A percentile compares a stretch with the other conserved stretches of the same genome.
These are phyloP conservation scores for Bombus cullumanus DNA, from an alignment of 1,140 invertebrate species.

Conservation along the genomic window DNA sequence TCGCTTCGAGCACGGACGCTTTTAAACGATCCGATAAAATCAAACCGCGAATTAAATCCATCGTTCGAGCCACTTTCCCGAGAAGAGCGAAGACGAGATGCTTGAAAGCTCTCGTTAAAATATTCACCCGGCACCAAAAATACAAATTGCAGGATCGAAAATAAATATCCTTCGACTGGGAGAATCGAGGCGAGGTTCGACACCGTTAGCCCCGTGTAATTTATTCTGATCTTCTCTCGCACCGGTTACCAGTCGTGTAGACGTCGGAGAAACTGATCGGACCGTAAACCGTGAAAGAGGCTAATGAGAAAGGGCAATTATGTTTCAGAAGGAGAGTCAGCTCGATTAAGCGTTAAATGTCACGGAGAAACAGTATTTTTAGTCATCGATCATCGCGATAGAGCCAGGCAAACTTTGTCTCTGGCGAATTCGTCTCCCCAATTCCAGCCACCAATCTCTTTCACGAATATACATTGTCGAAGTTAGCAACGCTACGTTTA, in stretches of 20 bases:
- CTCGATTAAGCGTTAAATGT: conserved; percentile 66
- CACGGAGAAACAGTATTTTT: conserved; percentile 60
- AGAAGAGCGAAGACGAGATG: no score
- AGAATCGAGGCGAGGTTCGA: background rate
- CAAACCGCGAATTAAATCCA: background rate
- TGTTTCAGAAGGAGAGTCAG: conserved; percentile 44
- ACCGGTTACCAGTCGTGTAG: conserved; percentile 29
- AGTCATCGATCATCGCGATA: conserved; percentile 39
- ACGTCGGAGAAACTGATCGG: conserved; percentile 31
- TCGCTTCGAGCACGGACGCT: background rate
- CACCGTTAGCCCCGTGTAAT: background rate
- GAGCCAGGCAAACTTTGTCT: background rate
- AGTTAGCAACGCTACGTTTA: background rate
- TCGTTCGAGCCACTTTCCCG: background rate
- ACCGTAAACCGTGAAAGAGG: conserved; percentile 65
- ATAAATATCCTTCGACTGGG: conserved; percentile 18
- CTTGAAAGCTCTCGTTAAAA: background rate
- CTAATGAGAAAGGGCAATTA: conserved; percentile 68
- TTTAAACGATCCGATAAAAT: conserved; percentile 8
- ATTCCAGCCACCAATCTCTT: background rate
- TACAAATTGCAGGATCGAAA: conserved; percentile 5
- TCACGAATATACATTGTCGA: background rate
- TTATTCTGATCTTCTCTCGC: conserved; percentile 48
- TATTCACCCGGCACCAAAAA: conserved; percentile 18
- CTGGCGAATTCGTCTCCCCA: background rate